Evolutionary conservation across 2,113 vertebrate genomes (phyloP), one percentile per base, ranked within the genome.

Genomic region (Amblyopsis rosae): DNA sequence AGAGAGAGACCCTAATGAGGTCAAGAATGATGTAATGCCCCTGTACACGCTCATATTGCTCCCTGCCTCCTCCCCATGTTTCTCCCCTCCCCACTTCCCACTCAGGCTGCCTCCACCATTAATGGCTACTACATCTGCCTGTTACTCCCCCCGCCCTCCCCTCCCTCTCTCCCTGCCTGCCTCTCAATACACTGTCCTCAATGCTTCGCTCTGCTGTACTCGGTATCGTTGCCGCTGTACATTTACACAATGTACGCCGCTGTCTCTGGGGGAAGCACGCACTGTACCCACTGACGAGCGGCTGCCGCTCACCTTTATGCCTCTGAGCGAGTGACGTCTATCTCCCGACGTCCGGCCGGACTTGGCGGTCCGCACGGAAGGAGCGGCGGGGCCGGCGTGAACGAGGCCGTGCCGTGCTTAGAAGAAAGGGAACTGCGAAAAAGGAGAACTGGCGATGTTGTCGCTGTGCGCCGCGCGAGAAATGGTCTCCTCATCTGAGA

Each of bases 21-120:
- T 93, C 92, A 93, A 81, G 83, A 86, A 89, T 92, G 89, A 91
- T 91, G 91, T 90, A 92, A 91, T 87, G 85, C 88, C 84, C 79
- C 75, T 76, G 82, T 86, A 86, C 65, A 70, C 85, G 84, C 79
- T 80, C 81, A 48, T 76, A 84, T 87, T 86, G 77, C 86, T 84
- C 84, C 74, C 86, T 81, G 85, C 82, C 73, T 80, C 76, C 76
- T 81, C 83, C 86, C 76, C 69, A 45, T 77, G 80, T 73, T 77
- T 80, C 19, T 74, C 79, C 80, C 69, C 86, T 82, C 86, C 81
- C 85, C 84, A 83, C 83, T 84, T 83, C 81, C 78, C 80, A 65
- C 80, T 86, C 85, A 75, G 16, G 74, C 75, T 86, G 78, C 82
- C 87, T 81, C 83, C 83, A 81, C 73, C 75, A 75, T 84, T 89